Conservation (phyloP, 2,797 vertebrate genomes). For the Pseudochromis fuscus region DNA sequence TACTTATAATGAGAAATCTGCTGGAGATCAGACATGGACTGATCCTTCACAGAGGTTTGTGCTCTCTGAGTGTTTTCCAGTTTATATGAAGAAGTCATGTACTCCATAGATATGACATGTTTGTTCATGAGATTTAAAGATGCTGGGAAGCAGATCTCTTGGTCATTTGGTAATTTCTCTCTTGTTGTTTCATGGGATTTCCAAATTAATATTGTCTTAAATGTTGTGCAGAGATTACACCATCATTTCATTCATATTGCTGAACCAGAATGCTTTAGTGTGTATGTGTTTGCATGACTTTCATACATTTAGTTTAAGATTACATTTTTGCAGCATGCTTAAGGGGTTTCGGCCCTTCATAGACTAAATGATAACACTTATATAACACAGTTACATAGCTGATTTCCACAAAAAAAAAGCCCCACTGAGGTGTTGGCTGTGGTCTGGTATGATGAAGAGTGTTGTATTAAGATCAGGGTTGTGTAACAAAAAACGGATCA, state of each 20-base stretch:
- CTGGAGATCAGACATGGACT: no score
- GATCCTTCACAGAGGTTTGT: no score
- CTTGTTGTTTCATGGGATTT: background rate
- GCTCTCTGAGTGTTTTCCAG: no score
- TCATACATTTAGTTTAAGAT: no score
- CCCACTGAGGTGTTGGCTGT: background rate
- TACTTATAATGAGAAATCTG: no score
- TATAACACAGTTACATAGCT: conserved; percentile 8
- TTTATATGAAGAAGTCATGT: no score
- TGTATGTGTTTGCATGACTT: background rate
- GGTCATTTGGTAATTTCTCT: background rate
- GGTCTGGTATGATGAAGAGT: background rate
- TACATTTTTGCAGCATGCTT: no score
- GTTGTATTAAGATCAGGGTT: conserved; percentile 36
- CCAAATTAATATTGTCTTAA: background rate
- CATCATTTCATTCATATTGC: no score
- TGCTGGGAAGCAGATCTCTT: background rate
- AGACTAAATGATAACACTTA: background rate
- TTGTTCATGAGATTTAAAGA: background rate
- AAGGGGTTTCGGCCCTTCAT: no score
- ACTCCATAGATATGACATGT: background rate
- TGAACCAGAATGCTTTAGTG: background rate
- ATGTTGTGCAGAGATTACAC: no score
- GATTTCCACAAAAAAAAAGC: conserved; percentile 29
- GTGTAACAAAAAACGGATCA: background rate